Evolutionary conservation across 2,888 invertebrate species (phyloP), one percentile per base, ranked within the genome.

Genomic region (Keiferia lycopersicella): DNA sequence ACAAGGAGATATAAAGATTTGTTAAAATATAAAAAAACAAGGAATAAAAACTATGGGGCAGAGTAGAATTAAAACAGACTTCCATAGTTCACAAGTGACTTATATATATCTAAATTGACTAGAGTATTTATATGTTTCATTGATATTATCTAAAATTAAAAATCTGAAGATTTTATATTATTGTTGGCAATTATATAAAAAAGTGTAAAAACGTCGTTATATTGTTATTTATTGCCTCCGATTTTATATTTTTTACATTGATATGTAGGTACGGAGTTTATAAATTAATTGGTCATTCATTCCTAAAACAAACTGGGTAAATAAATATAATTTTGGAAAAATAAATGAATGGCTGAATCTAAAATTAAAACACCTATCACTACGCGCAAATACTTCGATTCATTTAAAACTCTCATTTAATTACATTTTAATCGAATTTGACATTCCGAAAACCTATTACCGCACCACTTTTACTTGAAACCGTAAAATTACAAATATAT

Each of bases 21-120:
- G 65, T 66, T 66, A 63, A 14, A 61, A 67, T 20, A 16, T 14
- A 14, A 53, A 53, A 39, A 45, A 16, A 62, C n/a, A 30, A 57
- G 20, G 12, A 62, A 57, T 14, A 8, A 8, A 39, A 50, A 14
- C n/a, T 26, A 8, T n/a, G 7, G 4, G 6, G 22, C 1, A 0
- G 45, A 16, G 45, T n/a, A 10, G 45, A 64, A 67, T 58, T 62
- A 59, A 61, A 11, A 18, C 26, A 64, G 51, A 48, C 41, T 66
- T 66, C 41, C 65, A 67, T 67, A 70, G 70, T 70, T 78, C 69
- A 72, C 73, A 75, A 56, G 77, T 77, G 73, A 78, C 83, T 84
- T 87, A 88, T 83, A 84, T 87, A 88, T 38, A 68, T 73, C 86
- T 88, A 90, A 88, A 88, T 87, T 89, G 90, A 89, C 91, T 88